Base-by-base conservation (phyloP, 2,888 invertebrate species). In the Therioaphis trifolii region DNA sequence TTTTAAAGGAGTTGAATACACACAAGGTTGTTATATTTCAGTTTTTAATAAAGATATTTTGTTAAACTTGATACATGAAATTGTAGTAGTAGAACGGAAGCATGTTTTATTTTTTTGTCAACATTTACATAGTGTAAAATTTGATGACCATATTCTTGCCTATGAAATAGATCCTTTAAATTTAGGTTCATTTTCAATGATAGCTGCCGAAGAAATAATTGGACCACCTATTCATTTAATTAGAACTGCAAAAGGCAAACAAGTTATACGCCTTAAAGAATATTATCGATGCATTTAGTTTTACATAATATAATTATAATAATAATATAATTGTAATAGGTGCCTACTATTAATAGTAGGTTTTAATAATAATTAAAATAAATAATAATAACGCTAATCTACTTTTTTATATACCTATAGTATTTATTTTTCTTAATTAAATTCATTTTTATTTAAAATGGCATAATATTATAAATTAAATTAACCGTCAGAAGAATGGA, bases 241-340 rank as follows among this genome's bases (percentile, higher is more conserved):
- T 4, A 58, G 24, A 58, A 58, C 58, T 21, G 58, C 58, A 58
- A 58, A 18, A 58, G 58, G 58, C 58, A 58, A 58, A 58, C n/a
- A 58, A 21, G 18, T 58, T n/a, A 18, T 58, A 58, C n/a, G 58
- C n/a, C 24, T 18, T 21, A 58, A 58, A 58, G 58, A 58, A 21
- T 58, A 58, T 9, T 58, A 4, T 58, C n/a, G 24, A 24, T 58
- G n/a, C 24, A 58, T 55, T n/a, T 55, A 55, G 18, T 55, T 55
- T 55, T 11, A 46, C 14, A 11, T 55, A 18, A 55, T n/a, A n/a
- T n/a, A n/a, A n/a, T n/a, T n/a, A n/a, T n/a, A n/a, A n/a, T n/a
- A n/a, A n/a, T n/a, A n/a, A n/a, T n/a, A n/a, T n/a, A n/a, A n/a
- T n/a, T n/a, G n/a, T n/a, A n/a, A n/a, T n/a, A n/a, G n/a, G n/a